phyloP scores from a whole-genome alignment of 2,797 vertebrate species.

The Mycteria americana region DNA sequence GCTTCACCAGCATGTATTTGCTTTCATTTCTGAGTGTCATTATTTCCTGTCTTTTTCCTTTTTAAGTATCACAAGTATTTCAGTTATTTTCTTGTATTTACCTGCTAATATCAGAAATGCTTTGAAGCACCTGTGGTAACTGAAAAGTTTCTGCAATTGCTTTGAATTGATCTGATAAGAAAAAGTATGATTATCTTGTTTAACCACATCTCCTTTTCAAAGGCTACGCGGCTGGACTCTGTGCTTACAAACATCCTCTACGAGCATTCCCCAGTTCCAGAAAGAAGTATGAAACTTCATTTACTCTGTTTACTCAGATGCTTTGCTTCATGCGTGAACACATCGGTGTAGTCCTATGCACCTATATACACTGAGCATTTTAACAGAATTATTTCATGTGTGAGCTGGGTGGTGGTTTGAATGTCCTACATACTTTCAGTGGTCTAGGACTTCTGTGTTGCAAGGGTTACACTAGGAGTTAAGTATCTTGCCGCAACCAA shows the following conservation, averaged over 20 bases:
- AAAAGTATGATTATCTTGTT: background rate
- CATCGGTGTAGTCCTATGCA: background rate
- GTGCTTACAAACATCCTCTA: background rate
- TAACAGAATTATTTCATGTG: background rate
- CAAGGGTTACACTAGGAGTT: background rate
- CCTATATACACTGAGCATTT: background rate
- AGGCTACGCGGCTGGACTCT: background rate
- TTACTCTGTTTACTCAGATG: background rate
- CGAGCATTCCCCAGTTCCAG: background rate
- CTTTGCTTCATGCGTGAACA: background rate
- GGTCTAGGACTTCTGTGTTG: background rate
- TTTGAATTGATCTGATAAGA: background rate
- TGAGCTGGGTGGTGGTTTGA: background rate
- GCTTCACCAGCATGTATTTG: background rate
- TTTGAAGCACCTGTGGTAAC: background rate
- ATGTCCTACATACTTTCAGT: background rate
- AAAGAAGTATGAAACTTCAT: background rate
- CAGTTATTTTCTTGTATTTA: background rate
- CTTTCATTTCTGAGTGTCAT: background rate
- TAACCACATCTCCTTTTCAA: background rate
- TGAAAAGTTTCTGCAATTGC: background rate
- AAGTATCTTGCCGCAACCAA: background rate
- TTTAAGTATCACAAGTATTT: background rate
- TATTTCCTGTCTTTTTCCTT: background rate
- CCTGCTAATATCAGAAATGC: background rate